Base-by-base conservation (phyloP, 2,797 vertebrate species). In the Syndactyla subalaris region DNA sequence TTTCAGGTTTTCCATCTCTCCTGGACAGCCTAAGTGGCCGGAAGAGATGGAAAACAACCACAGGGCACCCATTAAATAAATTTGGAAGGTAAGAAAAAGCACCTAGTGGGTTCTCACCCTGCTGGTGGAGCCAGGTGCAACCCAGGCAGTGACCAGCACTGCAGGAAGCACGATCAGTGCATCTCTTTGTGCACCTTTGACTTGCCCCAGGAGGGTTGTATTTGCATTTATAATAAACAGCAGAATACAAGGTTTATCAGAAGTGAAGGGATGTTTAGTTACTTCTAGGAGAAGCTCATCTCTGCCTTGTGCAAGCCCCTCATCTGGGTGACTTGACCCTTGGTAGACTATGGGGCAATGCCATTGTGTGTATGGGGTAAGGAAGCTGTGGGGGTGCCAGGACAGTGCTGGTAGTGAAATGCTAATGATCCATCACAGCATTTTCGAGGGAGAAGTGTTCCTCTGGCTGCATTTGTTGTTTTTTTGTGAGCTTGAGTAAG, bases 301-400 rank as follows among this genome's bases (percentile, higher is more conserved):
- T 41, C 63, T 52, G 38, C 34, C 58, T 63, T 14, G n/a, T 41
- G 66, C 38, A 32, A 15, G 46, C 12, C 27, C 45, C 12, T 15
- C 21, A 3, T 57, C 49, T 9, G 4, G 6, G 30, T 0, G 17
- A 9, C 52, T 15, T 46, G 49, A 11, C 30, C 58, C 32, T 39
- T 14, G 21, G 2, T 0, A 13, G 70, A 0, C 52, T 4, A 1
- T 20, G 36, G 58, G 45, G 80, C 10, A 36, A 30, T 22, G 43
- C 23, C 1, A 0, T 3, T 30, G 4, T 7, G 27, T 14, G 8
- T 14, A 2, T 5, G 9, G 30, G 0, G 2, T 1, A 9, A 66
- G 38, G 55, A 49, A 45, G 45, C 2, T 0, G 27, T 11, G 58
- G 27, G 43, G 41, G 4, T 5, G 32, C 45, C 20, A 7, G 24